Conservation (phyloP, 2,797 vertebrate species). For the Sebastes trivittatus region DNA sequence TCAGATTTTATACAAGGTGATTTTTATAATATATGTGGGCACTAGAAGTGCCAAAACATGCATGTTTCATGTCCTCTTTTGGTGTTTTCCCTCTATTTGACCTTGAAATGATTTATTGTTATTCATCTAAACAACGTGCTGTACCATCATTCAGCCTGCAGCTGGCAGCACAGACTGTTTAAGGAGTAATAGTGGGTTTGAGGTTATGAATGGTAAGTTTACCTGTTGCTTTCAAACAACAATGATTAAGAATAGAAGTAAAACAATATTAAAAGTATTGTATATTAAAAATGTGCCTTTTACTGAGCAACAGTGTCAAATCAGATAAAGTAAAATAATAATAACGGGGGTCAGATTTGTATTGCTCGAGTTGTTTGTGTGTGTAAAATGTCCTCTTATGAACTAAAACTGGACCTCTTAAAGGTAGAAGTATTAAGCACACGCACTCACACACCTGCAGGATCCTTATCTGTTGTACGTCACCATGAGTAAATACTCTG, state of each 20-base stretch:
- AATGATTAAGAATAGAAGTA: neutral
- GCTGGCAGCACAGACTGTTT: neutral
- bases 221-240: neutral
- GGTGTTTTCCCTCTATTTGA: neutral
- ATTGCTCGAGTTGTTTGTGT: too few relatives aligned
- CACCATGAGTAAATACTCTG: neutral
- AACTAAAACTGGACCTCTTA: neutral
- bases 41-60: too few relatives aligned
- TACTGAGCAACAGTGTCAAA: neutral
- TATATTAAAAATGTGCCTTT: neutral
- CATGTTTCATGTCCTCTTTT: too few relatives aligned
- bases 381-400: neutral
- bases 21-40: too few relatives aligned
- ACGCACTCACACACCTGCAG: neutral
- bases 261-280: neutral
- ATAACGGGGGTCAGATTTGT: too few relatives aligned
- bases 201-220: neutral
- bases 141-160: neutral
- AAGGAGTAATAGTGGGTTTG: neutral
- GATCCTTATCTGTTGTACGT: neutral
- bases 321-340: neutral
- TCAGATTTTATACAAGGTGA: too few relatives aligned
- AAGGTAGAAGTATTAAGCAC: neutral
- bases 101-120: neutral
- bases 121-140: neutral